These are phyloP conservation scores for Plodia interpunctella DNA, from an alignment of 1,140 invertebrate genomes.

Conservation along the genomic window DNA sequence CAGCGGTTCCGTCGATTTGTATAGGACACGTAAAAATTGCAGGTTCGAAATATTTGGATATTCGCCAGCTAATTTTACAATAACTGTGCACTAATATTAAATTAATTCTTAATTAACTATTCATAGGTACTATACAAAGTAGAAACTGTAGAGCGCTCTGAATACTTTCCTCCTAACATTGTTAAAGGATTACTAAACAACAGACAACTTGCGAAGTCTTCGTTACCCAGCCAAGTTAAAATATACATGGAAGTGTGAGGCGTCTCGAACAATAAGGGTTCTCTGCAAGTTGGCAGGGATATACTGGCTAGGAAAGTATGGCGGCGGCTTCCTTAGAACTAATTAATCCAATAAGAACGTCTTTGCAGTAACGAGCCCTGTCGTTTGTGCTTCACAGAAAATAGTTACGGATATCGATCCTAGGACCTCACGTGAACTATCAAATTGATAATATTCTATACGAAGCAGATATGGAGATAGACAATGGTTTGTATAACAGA, in stretches of 20 bases:
- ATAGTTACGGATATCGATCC: slow-evolving; percentile 44
- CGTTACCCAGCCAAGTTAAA: slow-evolving; percentile 41
- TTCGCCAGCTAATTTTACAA: background rate
- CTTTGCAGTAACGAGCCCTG: slow-evolving; percentile 61
- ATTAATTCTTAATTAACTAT: slow-evolving; percentile 48
- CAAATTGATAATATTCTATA: too few species aligned
- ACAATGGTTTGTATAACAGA: too few species aligned
- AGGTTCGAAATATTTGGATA: too few species aligned
- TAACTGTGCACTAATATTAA: slow-evolving; percentile 32
- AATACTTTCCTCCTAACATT: slow-evolving; percentile 48
- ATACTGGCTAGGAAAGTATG: slow-evolving; percentile 41
- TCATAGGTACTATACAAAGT: slow-evolving; percentile 41
- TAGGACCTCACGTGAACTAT: too few species aligned
- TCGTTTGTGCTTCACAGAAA: slow-evolving; percentile 53
- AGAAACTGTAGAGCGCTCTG: slow-evolving; percentile 32
- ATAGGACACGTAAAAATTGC: too few species aligned
- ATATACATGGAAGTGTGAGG: slow-evolving; percentile 50
- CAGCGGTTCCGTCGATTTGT: too few species aligned
- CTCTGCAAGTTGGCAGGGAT: slow-evolving; percentile 37
- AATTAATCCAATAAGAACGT: slow-evolving; percentile 68
- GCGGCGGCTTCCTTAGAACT: slow-evolving; percentile 40
- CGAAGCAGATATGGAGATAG: too few species aligned
- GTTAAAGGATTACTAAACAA: slow-evolving; percentile 53
- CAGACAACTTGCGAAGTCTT: slow-evolving; percentile 33
- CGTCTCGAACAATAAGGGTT: slow-evolving; percentile 47